Conservation (phyloP, 1,140 invertebrate genomes). For the Plectus sambesii region DNA sequence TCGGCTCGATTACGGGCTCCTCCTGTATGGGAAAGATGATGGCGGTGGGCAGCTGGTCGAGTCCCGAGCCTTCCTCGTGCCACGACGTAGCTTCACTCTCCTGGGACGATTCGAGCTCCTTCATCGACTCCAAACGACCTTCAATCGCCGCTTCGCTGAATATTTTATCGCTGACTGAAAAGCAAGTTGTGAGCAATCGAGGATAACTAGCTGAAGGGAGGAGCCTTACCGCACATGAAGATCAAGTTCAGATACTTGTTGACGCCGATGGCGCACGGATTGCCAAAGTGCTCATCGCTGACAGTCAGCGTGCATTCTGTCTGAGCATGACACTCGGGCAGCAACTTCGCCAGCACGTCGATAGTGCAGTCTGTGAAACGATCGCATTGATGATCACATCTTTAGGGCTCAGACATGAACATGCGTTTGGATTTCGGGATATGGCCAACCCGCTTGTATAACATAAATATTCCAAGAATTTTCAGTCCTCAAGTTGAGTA, state of each 20-base stretch:
- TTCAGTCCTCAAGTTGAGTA: too few species aligned
- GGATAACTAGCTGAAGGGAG: too few species aligned
- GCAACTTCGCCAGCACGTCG: constrained; percentile 28
- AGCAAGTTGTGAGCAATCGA: neutral
- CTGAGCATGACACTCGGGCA: constrained; percentile 30
- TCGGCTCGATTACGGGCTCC: too few species aligned
- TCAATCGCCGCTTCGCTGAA: constrained; percentile 34
- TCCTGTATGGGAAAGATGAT: too few species aligned
- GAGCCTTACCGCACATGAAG: constrained; percentile 26
- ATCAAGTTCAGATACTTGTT: constrained; percentile 31
- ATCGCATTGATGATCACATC: too few species aligned
- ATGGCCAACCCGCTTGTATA: too few species aligned
- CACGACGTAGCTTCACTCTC: too few species aligned
- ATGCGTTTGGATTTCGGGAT: neutral
- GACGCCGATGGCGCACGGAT: constrained; percentile 19
- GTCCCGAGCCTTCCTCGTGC: too few species aligned
- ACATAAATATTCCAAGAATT: too few species aligned
- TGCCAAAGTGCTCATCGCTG: constrained; percentile 30
- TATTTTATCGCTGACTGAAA: constrained; percentile 35
- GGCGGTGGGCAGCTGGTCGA: too few species aligned
- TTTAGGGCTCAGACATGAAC: too few species aligned
- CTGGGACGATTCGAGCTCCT: constrained; percentile 22
- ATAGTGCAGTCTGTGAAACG: constrained; percentile 31
- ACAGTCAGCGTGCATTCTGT: constrained; percentile 25
- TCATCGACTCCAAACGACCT: constrained; percentile 33